Conservation (phyloP, 1,140 invertebrate genomes). For the Pectinophora gossypiella region DNA sequence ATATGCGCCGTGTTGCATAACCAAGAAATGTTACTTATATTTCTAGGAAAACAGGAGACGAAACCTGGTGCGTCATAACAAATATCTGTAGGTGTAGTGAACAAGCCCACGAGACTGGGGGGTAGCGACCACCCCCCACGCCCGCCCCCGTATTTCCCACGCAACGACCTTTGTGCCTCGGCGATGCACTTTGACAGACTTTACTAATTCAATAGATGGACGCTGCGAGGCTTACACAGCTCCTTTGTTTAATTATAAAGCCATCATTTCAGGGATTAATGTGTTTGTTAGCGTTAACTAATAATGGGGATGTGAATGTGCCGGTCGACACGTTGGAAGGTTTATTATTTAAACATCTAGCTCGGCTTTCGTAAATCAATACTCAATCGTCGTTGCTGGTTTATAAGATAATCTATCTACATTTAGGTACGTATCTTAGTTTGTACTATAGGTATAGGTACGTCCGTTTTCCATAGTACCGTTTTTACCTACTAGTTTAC, state of each 20-base stretch:
- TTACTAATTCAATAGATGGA: slow-evolving; percentile 73
- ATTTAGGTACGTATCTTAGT: too few relatives aligned
- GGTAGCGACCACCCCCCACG: slow-evolving; percentile 11
- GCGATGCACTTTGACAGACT: slow-evolving; percentile 73
- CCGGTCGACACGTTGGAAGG: too few relatives aligned
- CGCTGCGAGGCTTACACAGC: slow-evolving; percentile 34
- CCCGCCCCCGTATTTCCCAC: slow-evolving; percentile 53
- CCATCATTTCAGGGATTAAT: neutral
- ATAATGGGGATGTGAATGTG: too few relatives aligned
- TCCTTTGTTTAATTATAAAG: slow-evolving; percentile 15
- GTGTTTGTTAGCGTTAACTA: too few relatives aligned
- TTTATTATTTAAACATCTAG: too few relatives aligned
- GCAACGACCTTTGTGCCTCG: slow-evolving; percentile 70
- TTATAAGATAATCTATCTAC: too few relatives aligned
- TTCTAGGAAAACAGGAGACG: slow-evolving; percentile 33
- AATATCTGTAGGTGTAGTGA: slow-evolving; percentile 60
- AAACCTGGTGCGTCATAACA: slow-evolving; percentile 69
- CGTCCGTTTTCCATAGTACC: too few relatives aligned
- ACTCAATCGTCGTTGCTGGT: too few relatives aligned
- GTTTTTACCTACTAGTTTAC: too few relatives aligned
- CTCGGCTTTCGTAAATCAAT: too few relatives aligned
- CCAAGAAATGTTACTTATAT: slow-evolving; percentile 8
- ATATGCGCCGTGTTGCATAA: neutral
- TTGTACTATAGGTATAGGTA: too few relatives aligned
- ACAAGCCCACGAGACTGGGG: slow-evolving; percentile 39